phyloP scores from a whole-genome alignment of 2,888 invertebrate species.

The Ochropacha duplaris region DNA sequence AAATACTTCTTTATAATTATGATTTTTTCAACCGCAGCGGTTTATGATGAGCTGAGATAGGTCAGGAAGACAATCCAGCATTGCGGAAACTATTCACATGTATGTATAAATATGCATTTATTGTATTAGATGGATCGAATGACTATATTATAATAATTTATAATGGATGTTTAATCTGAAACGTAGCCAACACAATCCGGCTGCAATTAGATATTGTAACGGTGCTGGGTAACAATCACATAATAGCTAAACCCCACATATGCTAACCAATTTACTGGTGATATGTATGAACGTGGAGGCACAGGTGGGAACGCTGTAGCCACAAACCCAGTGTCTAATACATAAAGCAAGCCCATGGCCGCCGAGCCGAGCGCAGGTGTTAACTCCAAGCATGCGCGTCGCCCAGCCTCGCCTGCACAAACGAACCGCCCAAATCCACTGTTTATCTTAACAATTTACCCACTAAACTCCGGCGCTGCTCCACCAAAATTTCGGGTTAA shows the following conservation, averaged over 20 bases:
- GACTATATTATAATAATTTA: not conserved
- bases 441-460: conserved; percentile 66
- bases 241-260: conserved; percentile 32
- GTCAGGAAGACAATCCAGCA: no score
- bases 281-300: conserved; percentile 53
- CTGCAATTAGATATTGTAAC: not conserved
- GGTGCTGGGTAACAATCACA: not conserved
- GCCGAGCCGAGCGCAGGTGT: conserved; percentile 68
- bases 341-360: conserved; percentile 63
- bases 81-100: no score
- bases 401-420: conserved; percentile 58
- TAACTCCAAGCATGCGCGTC: conserved; percentile 56
- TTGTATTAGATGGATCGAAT: no score
- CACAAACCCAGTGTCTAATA: conserved; percentile 52
- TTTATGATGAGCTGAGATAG: no score
- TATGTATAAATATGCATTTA: no score
- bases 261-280: conserved; percentile 47
- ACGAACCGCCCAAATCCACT: conserved; percentile 76
- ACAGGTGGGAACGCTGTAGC: conserved; percentile 41
- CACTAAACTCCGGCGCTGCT: conserved; percentile 44
- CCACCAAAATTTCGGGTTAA: conserved; percentile 47
- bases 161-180: not conserved
- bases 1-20: no score
- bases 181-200: not conserved
- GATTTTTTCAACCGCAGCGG: no score